Evolutionary conservation across 2,113 vertebrate species (phyloP), one percentile per base, ranked within the genome.

Genomic region (Cyprinodon tularosa): DNA sequence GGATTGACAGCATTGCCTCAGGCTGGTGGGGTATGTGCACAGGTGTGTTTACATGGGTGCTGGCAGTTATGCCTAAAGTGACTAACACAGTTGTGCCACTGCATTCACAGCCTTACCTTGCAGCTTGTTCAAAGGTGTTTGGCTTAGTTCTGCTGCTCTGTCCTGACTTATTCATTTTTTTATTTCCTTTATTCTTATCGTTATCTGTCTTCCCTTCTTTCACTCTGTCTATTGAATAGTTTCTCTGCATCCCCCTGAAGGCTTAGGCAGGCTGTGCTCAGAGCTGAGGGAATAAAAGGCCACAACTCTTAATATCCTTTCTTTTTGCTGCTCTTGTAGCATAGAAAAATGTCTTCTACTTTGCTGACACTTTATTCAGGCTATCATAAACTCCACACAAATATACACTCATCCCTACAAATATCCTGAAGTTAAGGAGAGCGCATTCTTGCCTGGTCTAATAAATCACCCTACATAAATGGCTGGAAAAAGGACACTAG

Each of bases 271-370:
- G 22, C 53, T 50, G 68, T 57, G 66, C 60, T 74, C 39, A 39
- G 67, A 75, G 62, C 68, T 38, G 48, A 72, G 73, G 82, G 76
- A 82, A 66, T 74, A 74, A 65, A 50, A 38, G 53, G 76, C 79
- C 60, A 78, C 53, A 72, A 78, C 72, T 48, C 63, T 90, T 85
- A 83, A 85, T 72, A 70, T 78, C 74, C 81, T 59, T 81, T 84
- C 78, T 78, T 81, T 29, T 68, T 74, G 45, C 62, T 1, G 22
- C 65, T 71, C 62, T 60, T 75, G 76, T 78, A 82, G 78, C 65
- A 78, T n/a, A 72, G 64, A 38, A 82, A 80, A 61, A 62, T 84
- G 69, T 83, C 77, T 80, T 40, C 29, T 71, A 3, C 37, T 72
- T 74, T 62, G 38, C 29, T 72, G 64, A 36, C 20, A 42, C n/a